These are phyloP conservation scores for Cylas formicarius DNA, from an alignment of 1,140 invertebrate species.

Conservation along the genomic window DNA sequence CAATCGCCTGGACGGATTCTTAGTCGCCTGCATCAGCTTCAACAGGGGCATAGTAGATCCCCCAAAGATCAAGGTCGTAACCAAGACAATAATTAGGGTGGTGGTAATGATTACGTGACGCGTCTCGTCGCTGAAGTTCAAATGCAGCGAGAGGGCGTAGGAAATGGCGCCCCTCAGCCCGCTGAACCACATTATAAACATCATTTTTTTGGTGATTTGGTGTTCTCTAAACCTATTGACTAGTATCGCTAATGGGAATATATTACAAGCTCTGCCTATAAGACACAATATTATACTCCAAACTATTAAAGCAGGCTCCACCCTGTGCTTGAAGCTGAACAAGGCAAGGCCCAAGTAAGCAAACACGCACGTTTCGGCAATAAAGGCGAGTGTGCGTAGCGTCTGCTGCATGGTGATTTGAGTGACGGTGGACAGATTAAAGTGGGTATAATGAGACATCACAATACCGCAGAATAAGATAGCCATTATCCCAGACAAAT, in stretches of 20 bases:
- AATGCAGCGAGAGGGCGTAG: constrained; percentile 93
- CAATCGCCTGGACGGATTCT: constrained; percentile 44
- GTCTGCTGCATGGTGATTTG: constrained; percentile 99
- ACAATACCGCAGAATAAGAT: constrained; percentile 98
- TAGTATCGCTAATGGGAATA: constrained; percentile 89
- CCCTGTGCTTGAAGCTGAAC: constrained; percentile 88
- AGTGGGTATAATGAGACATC: constrained; percentile 99
- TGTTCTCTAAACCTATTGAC: constrained; percentile 96
- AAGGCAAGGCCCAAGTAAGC: constrained; percentile 97
- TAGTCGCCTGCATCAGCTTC: constrained; percentile 66
- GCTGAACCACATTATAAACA: constrained; percentile 99
- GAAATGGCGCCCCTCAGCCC: constrained; percentile 94
- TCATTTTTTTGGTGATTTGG: constrained; percentile 96
- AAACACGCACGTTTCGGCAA: constrained; percentile 98
- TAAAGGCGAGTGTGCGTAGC: constrained; percentile 94
- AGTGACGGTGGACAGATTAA: constrained; percentile 95
- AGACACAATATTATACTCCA: constrained; percentile 92
- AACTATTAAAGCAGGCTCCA: constrained; percentile 76
- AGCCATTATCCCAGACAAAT: constrained; percentile 97
- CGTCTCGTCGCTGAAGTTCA: constrained; percentile 90
- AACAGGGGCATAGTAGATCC: constrained; percentile 95
- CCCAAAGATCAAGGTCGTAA: constrained; percentile 89
- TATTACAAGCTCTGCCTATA: constrained; percentile 90
- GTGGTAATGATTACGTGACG: constrained; percentile 94
- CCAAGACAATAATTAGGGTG: constrained; percentile 92